Conservation (phyloP, 2,113 vertebrate species). For the Dromiciops gliroides region DNA sequence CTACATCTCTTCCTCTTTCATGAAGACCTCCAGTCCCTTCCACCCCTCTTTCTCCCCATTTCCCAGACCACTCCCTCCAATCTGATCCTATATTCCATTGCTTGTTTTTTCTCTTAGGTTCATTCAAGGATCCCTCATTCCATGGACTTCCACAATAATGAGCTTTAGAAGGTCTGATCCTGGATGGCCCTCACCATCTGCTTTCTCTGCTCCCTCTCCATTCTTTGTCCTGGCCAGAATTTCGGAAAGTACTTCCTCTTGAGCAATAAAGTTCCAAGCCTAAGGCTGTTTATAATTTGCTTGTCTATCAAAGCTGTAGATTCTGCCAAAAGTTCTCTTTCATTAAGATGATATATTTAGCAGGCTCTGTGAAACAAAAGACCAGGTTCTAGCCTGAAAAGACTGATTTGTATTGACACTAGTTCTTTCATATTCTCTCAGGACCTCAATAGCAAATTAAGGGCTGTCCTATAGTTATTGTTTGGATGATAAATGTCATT, state of each 20-base stretch:
- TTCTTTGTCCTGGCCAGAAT: neutral
- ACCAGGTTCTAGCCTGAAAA: neutral
- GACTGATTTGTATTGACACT: neutral
- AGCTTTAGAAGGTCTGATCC: neutral
- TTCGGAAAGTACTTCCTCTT: neutral
- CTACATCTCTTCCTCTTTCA: neutral
- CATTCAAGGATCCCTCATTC: neutral
- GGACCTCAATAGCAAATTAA: neutral
- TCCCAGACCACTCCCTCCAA: neutral
- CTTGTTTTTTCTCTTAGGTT: neutral
- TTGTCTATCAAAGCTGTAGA: neutral
- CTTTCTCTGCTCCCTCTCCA: neutral
- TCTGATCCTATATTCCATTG: neutral
- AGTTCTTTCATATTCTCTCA: neutral
- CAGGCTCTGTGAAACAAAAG: neutral
- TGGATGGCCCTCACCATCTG: neutral
- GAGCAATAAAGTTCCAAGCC: neutral
- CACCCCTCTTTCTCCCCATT: neutral
- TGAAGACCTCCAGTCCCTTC: neutral
- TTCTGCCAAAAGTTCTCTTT: neutral
- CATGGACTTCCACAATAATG: neutral
- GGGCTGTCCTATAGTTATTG: neutral
- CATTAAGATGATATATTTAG: neutral
- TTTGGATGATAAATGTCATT: slow-evolving; percentile 13
- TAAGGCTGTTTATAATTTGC: neutral